Evolutionary conservation across 2,888 invertebrate species (phyloP).

Genomic region (Catocala sponsa): DNA sequence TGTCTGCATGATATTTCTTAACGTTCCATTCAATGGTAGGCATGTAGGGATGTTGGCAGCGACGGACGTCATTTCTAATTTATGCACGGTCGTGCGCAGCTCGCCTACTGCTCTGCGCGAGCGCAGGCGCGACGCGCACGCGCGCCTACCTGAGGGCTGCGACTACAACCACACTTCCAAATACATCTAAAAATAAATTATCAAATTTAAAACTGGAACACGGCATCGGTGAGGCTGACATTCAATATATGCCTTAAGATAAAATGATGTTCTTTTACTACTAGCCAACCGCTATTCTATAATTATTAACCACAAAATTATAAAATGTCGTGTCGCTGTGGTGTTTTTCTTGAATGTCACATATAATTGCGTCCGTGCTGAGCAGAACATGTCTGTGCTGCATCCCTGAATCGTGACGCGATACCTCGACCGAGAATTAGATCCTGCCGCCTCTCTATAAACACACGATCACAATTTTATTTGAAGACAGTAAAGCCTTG

Average conservation of each 20-base stretch:
- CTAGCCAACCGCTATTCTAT: too few species aligned
- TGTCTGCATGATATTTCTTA: conserved; percentile 34
- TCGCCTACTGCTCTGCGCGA: conserved; percentile 63
- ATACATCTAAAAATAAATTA: not conserved
- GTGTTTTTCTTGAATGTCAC: not conserved
- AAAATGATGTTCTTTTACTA: too few species aligned
- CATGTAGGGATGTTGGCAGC: conserved; percentile 42
- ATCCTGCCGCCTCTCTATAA: conserved; percentile 60
- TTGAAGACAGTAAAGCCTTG: conserved; percentile 41
- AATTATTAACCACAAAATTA: not conserved
- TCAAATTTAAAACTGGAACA: too few species aligned
- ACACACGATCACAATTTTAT: conserved; percentile 44
- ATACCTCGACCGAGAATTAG: conserved; percentile 69
- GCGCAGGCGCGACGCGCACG: conserved; percentile 46
- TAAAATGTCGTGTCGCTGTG: not conserved
- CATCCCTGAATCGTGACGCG: conserved; percentile 70
- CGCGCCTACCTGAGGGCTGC: conserved; percentile 45
- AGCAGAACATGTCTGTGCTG: conserved; percentile 2
- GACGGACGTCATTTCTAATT: conserved; percentile 72
- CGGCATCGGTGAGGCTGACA: too few species aligned
- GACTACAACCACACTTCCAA: conserved; percentile 10
- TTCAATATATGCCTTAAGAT: too few species aligned
- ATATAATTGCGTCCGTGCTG: conserved; percentile 1
- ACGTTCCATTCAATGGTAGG: conserved; percentile 32
- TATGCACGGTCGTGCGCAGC: conserved; percentile 77